A percentile compares a stretch with the other conserved stretches of the same genome.
These are phyloP conservation scores for Sialis fuliginosa DNA, from an alignment of 2,888 invertebrate genomes.

Conservation along the genomic window DNA sequence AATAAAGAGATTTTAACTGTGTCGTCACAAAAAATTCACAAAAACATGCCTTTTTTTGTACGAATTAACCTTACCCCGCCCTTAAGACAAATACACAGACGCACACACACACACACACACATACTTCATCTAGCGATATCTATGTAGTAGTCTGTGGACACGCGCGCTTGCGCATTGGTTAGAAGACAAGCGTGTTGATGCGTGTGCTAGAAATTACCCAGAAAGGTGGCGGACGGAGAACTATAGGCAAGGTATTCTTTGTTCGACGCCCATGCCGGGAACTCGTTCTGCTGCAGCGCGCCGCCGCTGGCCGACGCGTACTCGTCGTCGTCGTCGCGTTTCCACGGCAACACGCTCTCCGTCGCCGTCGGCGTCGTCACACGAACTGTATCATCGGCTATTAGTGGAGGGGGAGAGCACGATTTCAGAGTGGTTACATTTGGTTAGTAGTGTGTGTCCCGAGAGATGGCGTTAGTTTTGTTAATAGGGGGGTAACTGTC, in stretches of 20 bases:
- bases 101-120: too few relatives aligned
- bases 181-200: not conserved
- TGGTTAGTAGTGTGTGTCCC: not conserved
- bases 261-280: slow-evolving; percentile 90
- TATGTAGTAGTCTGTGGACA: too few relatives aligned
- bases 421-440: not conserved
- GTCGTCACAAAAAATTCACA: too few relatives aligned
- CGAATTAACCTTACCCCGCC: too few relatives aligned
- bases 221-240: slow-evolving; percentile 79
- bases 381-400: slow-evolving; percentile 46
- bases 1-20: too few relatives aligned
- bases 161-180: not conserved
- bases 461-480: not conserved
- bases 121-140: too few relatives aligned
- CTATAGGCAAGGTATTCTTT: slow-evolving; percentile 84
- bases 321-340: slow-evolving; percentile 60
- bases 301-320: slow-evolving; percentile 33
- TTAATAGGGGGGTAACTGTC: not conserved
- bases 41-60: too few relatives aligned
- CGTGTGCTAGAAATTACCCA: slow-evolving; percentile 39
- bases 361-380: slow-evolving; percentile 77
- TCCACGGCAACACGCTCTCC: slow-evolving; percentile 86
- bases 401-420: slow-evolving; percentile 13
- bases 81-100: too few relatives aligned
- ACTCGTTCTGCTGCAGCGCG: slow-evolving; percentile 66